Base-by-base conservation (phyloP, 2,888 invertebrate species). In the Allygus modestus region DNA sequence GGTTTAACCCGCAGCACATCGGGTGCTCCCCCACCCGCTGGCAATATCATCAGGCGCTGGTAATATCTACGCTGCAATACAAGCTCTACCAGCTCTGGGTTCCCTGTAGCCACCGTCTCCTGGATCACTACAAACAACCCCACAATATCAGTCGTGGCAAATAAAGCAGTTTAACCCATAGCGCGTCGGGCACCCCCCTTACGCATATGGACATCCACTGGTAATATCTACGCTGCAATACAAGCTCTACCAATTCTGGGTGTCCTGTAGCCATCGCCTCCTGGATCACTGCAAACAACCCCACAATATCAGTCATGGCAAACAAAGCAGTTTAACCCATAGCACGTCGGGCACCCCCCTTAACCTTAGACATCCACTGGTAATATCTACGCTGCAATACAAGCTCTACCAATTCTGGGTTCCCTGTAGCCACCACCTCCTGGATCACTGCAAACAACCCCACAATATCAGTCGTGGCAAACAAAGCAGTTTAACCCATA, bases 261-360 rank as follows among this genome's bases (percentile, higher is more conserved):
- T 99, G 97, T 9, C 98, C 98, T 0, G 97, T 96, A 46, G 97
- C 96, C 0, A 98, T 97, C 17, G 99, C 98, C 91, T 98, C 98
- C 92, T 98, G 97, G 0, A 97, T 96, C 89, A 97, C 97, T 97
- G 89, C 17, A 61, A 26, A 84, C 15, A 83, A n/a, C n/a, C n/a
- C n/a, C n/a, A n/a, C n/a, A n/a, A n/a, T n/a, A n/a, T n/a, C n/a
- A n/a, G n/a, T n/a, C n/a, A n/a, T 11, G 54, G 0, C 31, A 71
- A 81, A 28, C 28, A 37, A 54, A n/a, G n/a, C n/a, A n/a, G n/a
- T 89, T 97, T 95, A 26, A 99, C 93, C 90, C 95, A 95, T 88
- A 96, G 94, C 88, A 99, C 92, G 81, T 96, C 96, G 0, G 98
- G 98, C 88, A 99, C 97, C 81, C 98, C 97, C 71, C 95, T 95